These are phyloP conservation scores for Athalia circularis DNA, from an alignment of 2,888 invertebrate species.

Conservation along the genomic window DNA sequence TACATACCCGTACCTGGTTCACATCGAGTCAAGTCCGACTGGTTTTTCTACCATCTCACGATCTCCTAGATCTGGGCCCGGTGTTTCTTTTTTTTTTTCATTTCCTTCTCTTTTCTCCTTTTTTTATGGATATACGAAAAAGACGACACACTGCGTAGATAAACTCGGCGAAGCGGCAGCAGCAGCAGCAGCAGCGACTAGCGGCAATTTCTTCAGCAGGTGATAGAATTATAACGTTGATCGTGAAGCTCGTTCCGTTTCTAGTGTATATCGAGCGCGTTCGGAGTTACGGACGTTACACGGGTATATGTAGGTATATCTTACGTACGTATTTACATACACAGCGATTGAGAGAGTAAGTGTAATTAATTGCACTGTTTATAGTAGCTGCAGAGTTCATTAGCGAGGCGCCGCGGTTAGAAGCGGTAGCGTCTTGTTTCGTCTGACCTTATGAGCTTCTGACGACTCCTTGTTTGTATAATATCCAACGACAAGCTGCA, in stretches of 20 bases:
- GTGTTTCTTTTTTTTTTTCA: not conserved
- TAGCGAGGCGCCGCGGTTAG: slow-evolving; percentile 23
- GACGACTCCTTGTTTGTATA: slow-evolving; percentile 25
- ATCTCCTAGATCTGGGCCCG: no score
- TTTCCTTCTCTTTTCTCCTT: not conserved
- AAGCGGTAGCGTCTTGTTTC: slow-evolving; percentile 21
- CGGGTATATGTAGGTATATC: slow-evolving; percentile 17
- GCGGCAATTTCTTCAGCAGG: no score
- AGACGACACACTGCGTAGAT: no score
- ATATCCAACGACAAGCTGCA: slow-evolving; percentile 19
- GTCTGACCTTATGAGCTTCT: slow-evolving; percentile 29
- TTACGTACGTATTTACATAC: not conserved
- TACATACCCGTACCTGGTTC: no score
- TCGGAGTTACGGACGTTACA: not conserved
- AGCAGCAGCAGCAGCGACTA: no score
- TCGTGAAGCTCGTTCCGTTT: no score
- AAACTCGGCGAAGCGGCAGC: no score
- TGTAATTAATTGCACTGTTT: slow-evolving; percentile 38
- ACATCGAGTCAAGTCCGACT: no score
- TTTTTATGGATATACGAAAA: not conserved
- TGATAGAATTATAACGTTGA: no score
- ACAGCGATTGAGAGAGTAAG: slow-evolving; percentile 13
- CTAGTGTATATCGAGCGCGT: no score
- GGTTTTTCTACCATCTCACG: no score
- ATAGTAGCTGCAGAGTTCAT: slow-evolving; percentile 32